phyloP scores from a whole-genome alignment of 2,113 vertebrate species.

The Tyrannus savana region DNA sequence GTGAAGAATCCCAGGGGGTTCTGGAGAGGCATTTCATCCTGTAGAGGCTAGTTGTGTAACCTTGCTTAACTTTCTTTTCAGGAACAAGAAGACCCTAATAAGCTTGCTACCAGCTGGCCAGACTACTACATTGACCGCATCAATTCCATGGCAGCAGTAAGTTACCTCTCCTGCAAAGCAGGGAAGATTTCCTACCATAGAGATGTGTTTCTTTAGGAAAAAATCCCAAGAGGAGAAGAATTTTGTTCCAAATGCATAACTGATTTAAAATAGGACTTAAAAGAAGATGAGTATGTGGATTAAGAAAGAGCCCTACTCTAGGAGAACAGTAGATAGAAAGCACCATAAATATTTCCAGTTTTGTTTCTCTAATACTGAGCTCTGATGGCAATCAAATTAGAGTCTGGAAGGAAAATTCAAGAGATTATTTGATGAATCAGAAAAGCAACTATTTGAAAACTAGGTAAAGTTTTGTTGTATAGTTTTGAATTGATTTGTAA shows the following conservation, averaged over 20 bases:
- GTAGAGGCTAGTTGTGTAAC: background rate
- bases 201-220: background rate
- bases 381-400: background rate
- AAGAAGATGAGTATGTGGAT: background rate
- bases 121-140: constrained; percentile 98
- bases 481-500: background rate
- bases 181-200: background rate
- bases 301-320: background rate
- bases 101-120: constrained; percentile 97
- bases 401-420: background rate
- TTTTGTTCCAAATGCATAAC: background rate
- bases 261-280: background rate
- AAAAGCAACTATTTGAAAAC: background rate
- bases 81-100: constrained; percentile 98
- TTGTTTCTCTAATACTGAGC: background rate
- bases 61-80: constrained; percentile 69
- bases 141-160: constrained; percentile 98
- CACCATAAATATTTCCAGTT: background rate
- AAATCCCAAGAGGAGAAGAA: background rate
- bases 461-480: background rate
- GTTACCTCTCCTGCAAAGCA: constrained; percentile 46
- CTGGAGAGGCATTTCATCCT: background rate
- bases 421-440: background rate
- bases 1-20: background rate
- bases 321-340: background rate